phyloP scores from a whole-genome alignment of 2,113 vertebrate genomes.

The Albula goreensis region DNA sequence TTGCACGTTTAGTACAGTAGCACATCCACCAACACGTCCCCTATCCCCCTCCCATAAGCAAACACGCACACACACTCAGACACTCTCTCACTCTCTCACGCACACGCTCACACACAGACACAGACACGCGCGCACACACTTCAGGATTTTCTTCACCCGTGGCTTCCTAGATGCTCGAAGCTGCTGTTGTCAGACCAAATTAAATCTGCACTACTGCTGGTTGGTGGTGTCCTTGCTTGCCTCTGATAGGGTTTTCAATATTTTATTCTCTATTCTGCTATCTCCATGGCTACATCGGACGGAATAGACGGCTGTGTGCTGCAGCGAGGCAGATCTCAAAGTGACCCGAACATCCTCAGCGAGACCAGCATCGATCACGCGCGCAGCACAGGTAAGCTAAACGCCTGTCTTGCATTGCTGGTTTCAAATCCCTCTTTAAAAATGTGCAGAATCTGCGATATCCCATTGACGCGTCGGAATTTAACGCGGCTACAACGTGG shows the following conservation, averaged over 20 bases:
- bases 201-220: conserved; percentile 48
- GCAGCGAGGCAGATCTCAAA: conserved; percentile 87
- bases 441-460: not conserved
- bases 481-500: not conserved
- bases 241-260: conserved; percentile 48
- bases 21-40: conserved; percentile 38
- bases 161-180: conserved; percentile 51
- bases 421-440: not conserved
- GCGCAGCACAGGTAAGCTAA: conserved; percentile 75
- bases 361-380: conserved; percentile 72
- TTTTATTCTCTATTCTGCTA: conserved; percentile 50
- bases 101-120: conserved; percentile 19
- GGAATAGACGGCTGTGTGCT: conserved; percentile 77
- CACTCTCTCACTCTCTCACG: conserved; percentile 20
- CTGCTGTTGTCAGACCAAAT: conserved; percentile 54
- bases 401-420: conserved; percentile 9
- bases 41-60: conserved; percentile 44
- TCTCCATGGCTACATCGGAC: conserved; percentile 81
- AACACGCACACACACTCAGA: conserved; percentile 10
- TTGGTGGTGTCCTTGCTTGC: conserved; percentile 72
- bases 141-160: conserved; percentile 57
- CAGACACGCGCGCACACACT: conserved; percentile 22
- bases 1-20: not conserved
- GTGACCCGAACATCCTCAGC: conserved; percentile 88
- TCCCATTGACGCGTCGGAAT: not conserved